Conservation (phyloP, 2,888 invertebrate species). For the Cylloceria caligata region DNA sequence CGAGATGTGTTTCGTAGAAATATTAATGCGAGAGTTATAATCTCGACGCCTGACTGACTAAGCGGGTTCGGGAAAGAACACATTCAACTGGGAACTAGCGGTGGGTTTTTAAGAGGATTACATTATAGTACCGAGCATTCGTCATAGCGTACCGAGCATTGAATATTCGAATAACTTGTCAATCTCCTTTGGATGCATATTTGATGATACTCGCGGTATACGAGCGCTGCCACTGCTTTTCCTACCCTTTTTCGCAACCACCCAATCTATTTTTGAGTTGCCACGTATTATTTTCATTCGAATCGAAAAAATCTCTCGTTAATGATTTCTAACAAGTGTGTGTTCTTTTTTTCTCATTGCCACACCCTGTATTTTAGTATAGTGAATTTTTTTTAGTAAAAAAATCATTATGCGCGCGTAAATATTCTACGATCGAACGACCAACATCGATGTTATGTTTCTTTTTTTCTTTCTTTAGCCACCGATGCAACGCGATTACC, state of each 20-base stretch:
- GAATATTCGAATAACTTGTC: constrained; percentile 79
- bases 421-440: not conserved
- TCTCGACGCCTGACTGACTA: constrained; percentile 14
- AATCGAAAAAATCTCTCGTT: constrained; percentile 12
- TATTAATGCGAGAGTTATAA: too few relatives aligned
- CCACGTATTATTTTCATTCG: constrained; percentile 12
- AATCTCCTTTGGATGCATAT: constrained; percentile 73
- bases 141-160: constrained; percentile 73
- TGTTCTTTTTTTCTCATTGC: not conserved
- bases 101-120: constrained; percentile 73
- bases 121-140: constrained; percentile 75
- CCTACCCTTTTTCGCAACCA: constrained; percentile 43
- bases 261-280: constrained; percentile 17
- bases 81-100: constrained; percentile 39
- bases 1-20: too few relatives aligned
- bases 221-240: constrained; percentile 46
- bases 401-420: too few relatives aligned
- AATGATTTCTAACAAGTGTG: not conserved
- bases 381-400: too few relatives aligned
- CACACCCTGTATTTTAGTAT: not conserved
- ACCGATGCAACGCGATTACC: constrained; percentile 18
- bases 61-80: not conserved
- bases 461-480: not conserved
- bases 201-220: constrained; percentile 68
- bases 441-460: not conserved